Evolutionary conservation across 2,888 invertebrate species (phyloP), one percentile per base, ranked within the genome.

Genomic region (Meta bourneti): DNA sequence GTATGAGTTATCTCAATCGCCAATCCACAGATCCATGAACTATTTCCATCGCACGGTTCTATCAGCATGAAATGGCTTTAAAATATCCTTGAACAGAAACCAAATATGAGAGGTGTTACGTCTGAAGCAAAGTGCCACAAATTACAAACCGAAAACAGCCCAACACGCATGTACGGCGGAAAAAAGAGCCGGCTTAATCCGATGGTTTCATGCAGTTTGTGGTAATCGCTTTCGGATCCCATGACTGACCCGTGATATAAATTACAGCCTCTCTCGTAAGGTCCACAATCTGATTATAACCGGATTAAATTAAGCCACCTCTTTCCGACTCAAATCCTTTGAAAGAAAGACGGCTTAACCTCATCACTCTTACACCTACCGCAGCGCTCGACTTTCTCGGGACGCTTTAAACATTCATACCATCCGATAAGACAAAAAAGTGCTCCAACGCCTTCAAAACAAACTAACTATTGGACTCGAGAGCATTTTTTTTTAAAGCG

Each of bases 221-320:
- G 86, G 90, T 86, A 91, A 91, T 91, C 90, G 90, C 86, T 78
- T 78, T 70, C 75, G 69, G 75, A 75, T 84, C 84, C 75, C 75
- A 74, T 84, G 90, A 86, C 90, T 90, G 90, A 91, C 90, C 90
- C 54, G 82, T 69, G 90, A 91, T 91, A 91, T 91, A 91, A 91
- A 91, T 91, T 91, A 86, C 90, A 91, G 86, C 61, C 86, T 89
- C 89, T 82, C 89, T 89, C 89, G 51, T 80, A 82, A 86, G 86
- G 85, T 91, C 90, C 90, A 70, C 90, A 86, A 91, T 91, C 90
- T 91, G 90, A 91, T 91, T 91, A 91, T 86, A 91, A 91, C 75
- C 69, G 90, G 90, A 91, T 91, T 91, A 91, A 91, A 91, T 91
- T 91, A 91, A 91, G 90, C 90, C 77, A 91, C 90, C 90, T 91